These are phyloP conservation scores for Acanthurus tractus DNA, from an alignment of 2,797 vertebrate genomes.

Conservation along the genomic window DNA sequence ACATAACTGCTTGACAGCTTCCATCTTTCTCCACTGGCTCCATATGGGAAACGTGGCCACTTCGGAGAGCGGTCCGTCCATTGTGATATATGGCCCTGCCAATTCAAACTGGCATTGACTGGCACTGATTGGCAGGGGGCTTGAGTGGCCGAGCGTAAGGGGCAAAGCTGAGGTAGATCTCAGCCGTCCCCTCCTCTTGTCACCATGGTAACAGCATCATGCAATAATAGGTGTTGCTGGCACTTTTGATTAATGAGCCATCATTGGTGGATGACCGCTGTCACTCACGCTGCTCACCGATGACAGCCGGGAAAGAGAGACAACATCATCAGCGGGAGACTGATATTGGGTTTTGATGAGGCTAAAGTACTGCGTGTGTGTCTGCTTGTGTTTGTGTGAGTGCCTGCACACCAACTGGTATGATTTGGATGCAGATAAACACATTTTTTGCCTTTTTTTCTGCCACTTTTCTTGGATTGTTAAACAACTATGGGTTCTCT, in stretches of 20 bases:
- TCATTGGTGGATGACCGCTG: slow-evolving; percentile 82
- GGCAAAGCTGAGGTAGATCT: slow-evolving; percentile 68
- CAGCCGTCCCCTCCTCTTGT: slow-evolving; percentile 49
- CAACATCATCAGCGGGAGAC: slow-evolving; percentile 59
- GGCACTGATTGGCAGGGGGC: slow-evolving; percentile 75
- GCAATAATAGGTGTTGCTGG: slow-evolving; percentile 66
- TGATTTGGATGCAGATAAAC: background rate
- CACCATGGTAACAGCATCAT: slow-evolving; percentile 73
- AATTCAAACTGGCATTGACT: slow-evolving; percentile 78
- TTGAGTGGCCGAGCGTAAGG: slow-evolving; percentile 58
- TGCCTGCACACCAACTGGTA: background rate
- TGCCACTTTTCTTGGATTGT: slow-evolving; percentile 5
- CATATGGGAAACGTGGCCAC: slow-evolving; percentile 44
- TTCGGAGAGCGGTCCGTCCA: slow-evolving; percentile 57
- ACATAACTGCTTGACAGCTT: slow-evolving; percentile 38
- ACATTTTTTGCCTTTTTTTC: background rate
- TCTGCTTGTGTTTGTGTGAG: background rate
- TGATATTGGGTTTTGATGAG: slow-evolving; percentile 44
- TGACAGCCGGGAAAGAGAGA: slow-evolving; percentile 69
- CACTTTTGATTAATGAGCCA: slow-evolving; percentile 85
- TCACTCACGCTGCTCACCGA: slow-evolving; percentile 72
- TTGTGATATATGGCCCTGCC: slow-evolving; percentile 74
- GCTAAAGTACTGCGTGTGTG: slow-evolving; percentile 7
- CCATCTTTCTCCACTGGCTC: slow-evolving; percentile 34
- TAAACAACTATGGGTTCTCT: background rate